Evolutionary conservation across 2,888 invertebrate genomes (phyloP).

Genomic region (Palloptera scutellata): DNA sequence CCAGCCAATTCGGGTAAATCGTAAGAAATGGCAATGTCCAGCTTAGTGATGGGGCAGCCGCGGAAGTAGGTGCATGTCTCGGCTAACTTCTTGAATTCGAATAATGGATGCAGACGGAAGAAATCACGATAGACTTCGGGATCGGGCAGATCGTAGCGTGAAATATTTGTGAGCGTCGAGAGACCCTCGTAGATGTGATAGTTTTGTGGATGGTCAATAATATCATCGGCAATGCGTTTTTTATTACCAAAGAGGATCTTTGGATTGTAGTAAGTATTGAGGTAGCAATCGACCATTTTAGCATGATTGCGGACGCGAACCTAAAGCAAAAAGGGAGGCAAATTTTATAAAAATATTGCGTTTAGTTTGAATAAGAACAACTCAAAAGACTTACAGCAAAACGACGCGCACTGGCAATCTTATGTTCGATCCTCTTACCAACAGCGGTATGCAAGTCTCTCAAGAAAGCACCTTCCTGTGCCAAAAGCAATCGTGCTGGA

Average conservation of each 20-base stretch:
- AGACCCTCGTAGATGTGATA: slow-evolving; percentile 95
- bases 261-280: slow-evolving; percentile 92
- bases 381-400: slow-evolving; percentile 79
- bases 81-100: slow-evolving; percentile 87
- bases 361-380: slow-evolving; percentile 2
- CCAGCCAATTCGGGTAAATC: slow-evolving; percentile 91
- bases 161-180: slow-evolving; percentile 90
- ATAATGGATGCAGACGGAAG: slow-evolving; percentile 87
- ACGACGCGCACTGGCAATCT: slow-evolving; percentile 91
- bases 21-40: slow-evolving; percentile 91
- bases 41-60: slow-evolving; percentile 90
- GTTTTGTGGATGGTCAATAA: slow-evolving; percentile 89
- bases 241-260: slow-evolving; percentile 91
- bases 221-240: slow-evolving; percentile 87
- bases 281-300: slow-evolving; percentile 95
- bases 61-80: slow-evolving; percentile 94
- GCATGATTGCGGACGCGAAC: slow-evolving; percentile 95
- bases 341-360: slow-evolving; percentile 11
- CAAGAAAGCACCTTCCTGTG: slow-evolving; percentile 89
- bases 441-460: slow-evolving; percentile 85
- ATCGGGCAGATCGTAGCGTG: slow-evolving; percentile 94
- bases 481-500: slow-evolving; percentile 80
- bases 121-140: slow-evolving; percentile 94
- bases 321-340: slow-evolving; percentile 64
- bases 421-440: slow-evolving; percentile 90